Conservation (phyloP, 2,888 invertebrate species). For the Heteropelma amictum region DNA sequence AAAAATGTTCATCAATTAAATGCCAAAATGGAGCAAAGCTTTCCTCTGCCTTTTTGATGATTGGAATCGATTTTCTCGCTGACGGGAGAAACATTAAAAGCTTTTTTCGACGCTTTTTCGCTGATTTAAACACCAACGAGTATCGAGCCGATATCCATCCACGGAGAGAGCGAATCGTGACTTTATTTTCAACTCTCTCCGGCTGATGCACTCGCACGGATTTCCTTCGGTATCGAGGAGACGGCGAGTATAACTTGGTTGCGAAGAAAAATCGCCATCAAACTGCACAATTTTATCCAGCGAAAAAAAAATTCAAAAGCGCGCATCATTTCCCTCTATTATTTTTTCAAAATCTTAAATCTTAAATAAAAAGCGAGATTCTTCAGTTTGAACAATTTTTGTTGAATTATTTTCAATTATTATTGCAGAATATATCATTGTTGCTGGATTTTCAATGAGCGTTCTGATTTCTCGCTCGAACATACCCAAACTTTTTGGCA, state of each 20-base stretch:
- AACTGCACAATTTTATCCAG: too few relatives aligned
- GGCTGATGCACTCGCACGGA: neutral
- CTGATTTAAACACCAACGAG: conserved; percentile 8
- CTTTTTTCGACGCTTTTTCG: neutral
- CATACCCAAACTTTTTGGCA: too few relatives aligned
- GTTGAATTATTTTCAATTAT: too few relatives aligned
- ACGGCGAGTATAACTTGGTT: conserved; percentile 66
- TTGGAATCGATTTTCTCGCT: neutral
- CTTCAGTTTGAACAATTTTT: too few relatives aligned
- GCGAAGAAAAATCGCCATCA: conserved; percentile 68
- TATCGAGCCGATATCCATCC: conserved; percentile 33
- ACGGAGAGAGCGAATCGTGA: conserved; percentile 63
- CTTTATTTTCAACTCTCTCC: conserved; percentile 69
- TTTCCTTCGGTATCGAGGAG: conserved; percentile 9
- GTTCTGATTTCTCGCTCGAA: too few relatives aligned
- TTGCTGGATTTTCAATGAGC: too few relatives aligned
- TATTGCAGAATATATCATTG: too few relatives aligned
- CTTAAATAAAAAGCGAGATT: too few relatives aligned
- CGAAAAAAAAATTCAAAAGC: conserved; percentile 68
- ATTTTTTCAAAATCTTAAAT: too few relatives aligned
- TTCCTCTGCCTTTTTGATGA: too few relatives aligned
- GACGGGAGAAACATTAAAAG: neutral
- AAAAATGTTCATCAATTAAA: neutral
- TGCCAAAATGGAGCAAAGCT: too few relatives aligned
- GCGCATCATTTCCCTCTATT: too few relatives aligned